Evolutionary conservation across 2,888 invertebrate species (phyloP).

Genomic region (Epinotia demarniana): DNA sequence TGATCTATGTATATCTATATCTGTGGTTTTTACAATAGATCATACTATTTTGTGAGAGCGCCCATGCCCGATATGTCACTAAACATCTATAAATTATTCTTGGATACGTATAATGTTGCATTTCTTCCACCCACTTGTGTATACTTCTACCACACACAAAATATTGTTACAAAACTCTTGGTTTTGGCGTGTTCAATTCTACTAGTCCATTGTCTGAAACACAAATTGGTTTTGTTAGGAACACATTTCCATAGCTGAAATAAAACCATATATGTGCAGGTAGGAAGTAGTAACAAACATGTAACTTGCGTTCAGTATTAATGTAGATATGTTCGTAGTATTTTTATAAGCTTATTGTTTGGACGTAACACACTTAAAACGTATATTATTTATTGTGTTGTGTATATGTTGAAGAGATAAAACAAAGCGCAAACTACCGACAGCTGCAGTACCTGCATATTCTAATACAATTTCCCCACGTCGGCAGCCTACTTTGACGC

Average conservation of each 20-base stretch:
- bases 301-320: background rate
- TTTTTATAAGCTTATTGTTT: background rate
- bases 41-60: constrained; percentile 28
- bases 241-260: background rate
- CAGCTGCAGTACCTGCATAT: constrained; percentile 33
- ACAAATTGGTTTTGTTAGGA: background rate
- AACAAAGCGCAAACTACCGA: constrained; percentile 16
- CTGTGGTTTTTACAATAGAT: constrained; percentile 60
- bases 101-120: too few species aligned
- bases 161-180: too few species aligned
- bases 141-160: too few species aligned
- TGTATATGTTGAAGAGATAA: constrained; percentile 1
- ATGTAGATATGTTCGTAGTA: background rate
- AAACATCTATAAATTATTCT: background rate
- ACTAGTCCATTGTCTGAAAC: too few species aligned
- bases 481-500: constrained; percentile 54
- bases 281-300: background rate
- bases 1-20: too few species aligned
- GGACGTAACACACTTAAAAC: background rate
- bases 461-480: constrained; percentile 42
- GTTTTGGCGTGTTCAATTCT: too few species aligned
- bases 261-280: too few species aligned
- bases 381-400: background rate
- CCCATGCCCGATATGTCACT: background rate
- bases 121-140: too few species aligned